Evolutionary conservation across 2,888 invertebrate species (phyloP).

Genomic region (Drosophila robusta): DNA sequence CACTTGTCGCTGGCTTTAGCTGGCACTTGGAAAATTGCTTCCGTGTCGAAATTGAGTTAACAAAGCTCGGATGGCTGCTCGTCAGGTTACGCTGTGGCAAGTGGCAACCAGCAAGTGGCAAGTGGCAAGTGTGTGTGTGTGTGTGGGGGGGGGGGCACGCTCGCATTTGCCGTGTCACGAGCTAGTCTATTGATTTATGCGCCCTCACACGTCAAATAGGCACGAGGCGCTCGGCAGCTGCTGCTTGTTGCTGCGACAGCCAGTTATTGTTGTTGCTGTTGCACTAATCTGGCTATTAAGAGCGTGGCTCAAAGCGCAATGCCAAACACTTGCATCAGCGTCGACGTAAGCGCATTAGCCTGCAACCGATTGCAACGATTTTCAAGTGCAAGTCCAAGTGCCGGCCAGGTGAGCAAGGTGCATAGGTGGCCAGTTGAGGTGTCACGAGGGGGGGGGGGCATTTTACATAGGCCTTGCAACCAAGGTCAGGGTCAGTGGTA

Average conservation of each 20-base stretch:
- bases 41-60: conserved; percentile 79
- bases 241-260: conserved; percentile 14
- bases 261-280: conserved; percentile 6
- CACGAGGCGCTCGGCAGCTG: conserved; percentile 41
- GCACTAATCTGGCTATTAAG: conserved; percentile 69
- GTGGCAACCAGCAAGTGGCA: conserved; percentile 3
- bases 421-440: neutral
- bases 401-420: neutral
- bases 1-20: conserved; percentile 56
- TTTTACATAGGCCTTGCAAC: conserved; percentile 13
- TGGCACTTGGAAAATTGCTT: conserved; percentile 66
- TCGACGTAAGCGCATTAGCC: conserved; percentile 73
- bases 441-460: neutral
- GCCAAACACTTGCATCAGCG: conserved; percentile 63
- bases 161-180: conserved; percentile 50
- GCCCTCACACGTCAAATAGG: conserved; percentile 54
- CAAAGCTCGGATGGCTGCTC: conserved; percentile 55
- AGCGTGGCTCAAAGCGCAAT: conserved; percentile 72
- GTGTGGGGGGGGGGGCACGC: conserved; percentile 15
- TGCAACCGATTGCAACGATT: conserved; percentile 26
- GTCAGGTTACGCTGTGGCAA: conserved; percentile 13
- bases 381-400: conserved; percentile 56
- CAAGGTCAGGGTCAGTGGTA: conserved; percentile 65
- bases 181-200: conserved; percentile 70
- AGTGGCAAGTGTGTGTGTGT: no score